phyloP scores from a whole-genome alignment of 2,113 vertebrate genomes.

The Rhinoderma darwinii region DNA sequence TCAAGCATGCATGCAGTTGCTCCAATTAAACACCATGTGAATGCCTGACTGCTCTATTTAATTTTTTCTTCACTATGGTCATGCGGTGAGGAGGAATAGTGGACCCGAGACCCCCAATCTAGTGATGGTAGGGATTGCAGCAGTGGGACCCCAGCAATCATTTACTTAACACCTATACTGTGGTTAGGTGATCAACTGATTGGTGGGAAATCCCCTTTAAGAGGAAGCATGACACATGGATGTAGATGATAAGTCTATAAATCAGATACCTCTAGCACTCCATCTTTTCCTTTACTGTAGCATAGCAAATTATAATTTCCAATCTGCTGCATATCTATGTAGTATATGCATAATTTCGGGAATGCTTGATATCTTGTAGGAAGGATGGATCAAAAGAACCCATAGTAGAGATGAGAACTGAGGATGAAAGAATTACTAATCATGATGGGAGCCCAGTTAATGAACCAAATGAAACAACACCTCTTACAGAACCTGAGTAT shows the following conservation, averaged over 20 bases:
- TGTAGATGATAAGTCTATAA: not conserved
- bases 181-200: not conserved
- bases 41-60: not conserved
- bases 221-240: not conserved
- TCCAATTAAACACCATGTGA: no score
- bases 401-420: constrained; percentile 87
- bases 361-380: constrained; percentile 71
- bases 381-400: constrained; percentile 90
- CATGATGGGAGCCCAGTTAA: constrained; percentile 84
- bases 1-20: no score
- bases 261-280: not conserved
- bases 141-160: not conserved
- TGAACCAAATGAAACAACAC: constrained; percentile 90
- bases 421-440: constrained; percentile 86
- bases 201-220: not conserved
- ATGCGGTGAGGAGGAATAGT: not conserved
- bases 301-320: not conserved
- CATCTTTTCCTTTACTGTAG: not conserved
- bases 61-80: not conserved
- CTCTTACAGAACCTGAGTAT: constrained; percentile 87
- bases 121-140: not conserved
- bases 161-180: not conserved
- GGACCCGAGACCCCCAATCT: not conserved
- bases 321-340: not conserved
- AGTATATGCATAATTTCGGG: constrained; percentile 40